Percentiles rank a stretch among this genome's conserved stretches.
These are phyloP conservation scores for Palythoa heliodiscus DNA, from an alignment of 92 coral and sea anemone genomes.

Conservation along the genomic window DNA sequence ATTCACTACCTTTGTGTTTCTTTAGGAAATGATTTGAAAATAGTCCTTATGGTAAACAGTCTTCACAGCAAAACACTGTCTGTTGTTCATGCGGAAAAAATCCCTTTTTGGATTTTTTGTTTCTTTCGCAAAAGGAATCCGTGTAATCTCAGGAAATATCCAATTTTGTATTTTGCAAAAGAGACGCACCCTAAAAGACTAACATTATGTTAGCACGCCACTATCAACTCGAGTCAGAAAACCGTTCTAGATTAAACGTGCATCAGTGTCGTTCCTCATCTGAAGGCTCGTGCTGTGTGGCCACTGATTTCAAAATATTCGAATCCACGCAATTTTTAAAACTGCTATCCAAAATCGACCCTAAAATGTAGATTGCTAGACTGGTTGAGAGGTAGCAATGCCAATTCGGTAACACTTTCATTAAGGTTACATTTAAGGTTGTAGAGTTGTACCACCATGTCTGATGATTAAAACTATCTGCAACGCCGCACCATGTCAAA, in stretches of 20 bases:
- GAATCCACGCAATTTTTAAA: not conserved
- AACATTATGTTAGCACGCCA: no score
- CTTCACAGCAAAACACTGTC: no score
- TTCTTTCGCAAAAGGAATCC: no score
- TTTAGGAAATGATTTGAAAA: no score
- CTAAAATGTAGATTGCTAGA: not conserved
- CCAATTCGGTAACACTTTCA: not conserved
- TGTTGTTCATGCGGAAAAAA: not conserved
- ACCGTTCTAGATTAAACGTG: not conserved
- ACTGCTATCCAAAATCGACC: not conserved
- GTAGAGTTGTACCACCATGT: not conserved
- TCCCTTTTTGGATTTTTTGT: no score
- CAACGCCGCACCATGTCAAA: not conserved
- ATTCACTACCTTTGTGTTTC: no score
- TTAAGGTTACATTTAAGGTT: not conserved
- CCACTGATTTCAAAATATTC: not conserved
- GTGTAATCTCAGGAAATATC: no score
- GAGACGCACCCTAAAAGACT: no score
- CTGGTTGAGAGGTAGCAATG: not conserved
- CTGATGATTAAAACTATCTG: not conserved
- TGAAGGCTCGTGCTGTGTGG: not conserved
- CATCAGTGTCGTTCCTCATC: not conserved
- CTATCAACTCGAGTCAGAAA: no score
- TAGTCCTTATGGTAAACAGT: no score
- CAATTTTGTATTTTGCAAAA: no score